Conservation (phyloP, 2,113 vertebrate species). For the Colistium nudipinnis region DNA sequence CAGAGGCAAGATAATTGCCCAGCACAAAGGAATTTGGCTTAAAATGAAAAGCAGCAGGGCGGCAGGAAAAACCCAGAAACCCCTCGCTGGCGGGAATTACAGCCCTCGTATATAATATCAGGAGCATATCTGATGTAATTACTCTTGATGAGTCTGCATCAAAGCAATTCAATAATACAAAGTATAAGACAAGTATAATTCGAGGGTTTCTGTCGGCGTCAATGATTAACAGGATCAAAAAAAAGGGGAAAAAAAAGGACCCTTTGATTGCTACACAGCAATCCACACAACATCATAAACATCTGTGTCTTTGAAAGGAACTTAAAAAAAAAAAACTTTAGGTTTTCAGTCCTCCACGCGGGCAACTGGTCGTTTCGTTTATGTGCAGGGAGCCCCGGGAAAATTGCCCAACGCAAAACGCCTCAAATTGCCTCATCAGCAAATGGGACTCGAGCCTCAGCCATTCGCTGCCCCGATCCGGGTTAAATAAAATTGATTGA, state of each 20-base stretch:
- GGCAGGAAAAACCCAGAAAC: conserved; percentile 34
- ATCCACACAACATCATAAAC: no score
- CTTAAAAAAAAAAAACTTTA: conserved; percentile 29
- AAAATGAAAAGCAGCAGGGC: conserved; percentile 46
- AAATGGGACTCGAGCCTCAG: conserved; percentile 53
- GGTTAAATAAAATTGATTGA: conserved; percentile 38
- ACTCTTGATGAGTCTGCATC: conserved; percentile 28
- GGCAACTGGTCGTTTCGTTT: conserved; percentile 43
- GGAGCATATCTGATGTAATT: conserved; percentile 38
- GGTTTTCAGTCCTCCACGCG: conserved; percentile 26
- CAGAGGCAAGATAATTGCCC: conserved; percentile 39
- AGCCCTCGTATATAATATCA: conserved; percentile 7
- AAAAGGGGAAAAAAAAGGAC: neutral
- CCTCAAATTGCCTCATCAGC: conserved; percentile 63
- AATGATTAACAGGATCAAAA: conserved; percentile 67
- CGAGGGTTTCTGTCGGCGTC: neutral
- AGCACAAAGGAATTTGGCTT: conserved; percentile 34
- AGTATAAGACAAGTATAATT: conserved; percentile 2
- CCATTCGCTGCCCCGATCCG: conserved; percentile 34
- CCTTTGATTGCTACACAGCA: no score
- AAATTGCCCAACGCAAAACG: conserved; percentile 56
- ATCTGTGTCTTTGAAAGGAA: conserved; percentile 28
- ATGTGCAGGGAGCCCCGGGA: conserved; percentile 36
- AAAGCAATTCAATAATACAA: conserved; percentile 26
- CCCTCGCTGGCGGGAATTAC: neutral